A percentile compares a stretch with the other conserved stretches of the same genome.
Conservation (phyloP, 1,140 invertebrate species). For the Aleiodes sp. region DNA sequence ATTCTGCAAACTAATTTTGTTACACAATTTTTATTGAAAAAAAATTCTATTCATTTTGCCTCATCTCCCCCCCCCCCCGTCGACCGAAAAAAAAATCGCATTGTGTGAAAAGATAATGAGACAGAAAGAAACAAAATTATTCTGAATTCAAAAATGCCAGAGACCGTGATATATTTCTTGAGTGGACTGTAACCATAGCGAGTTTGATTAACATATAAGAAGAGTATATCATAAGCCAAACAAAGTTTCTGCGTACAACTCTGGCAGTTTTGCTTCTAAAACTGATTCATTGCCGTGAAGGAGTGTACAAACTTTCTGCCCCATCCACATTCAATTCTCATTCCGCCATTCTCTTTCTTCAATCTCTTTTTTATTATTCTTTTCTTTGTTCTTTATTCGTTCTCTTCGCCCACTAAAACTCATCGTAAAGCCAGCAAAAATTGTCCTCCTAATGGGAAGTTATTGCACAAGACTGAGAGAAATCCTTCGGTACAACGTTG, state of each 20-base stretch:
- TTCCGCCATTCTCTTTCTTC: slow-evolving; percentile 13
- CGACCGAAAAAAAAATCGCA: neutral
- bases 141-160: neutral
- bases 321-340: slow-evolving; percentile 5
- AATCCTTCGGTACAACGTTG: neutral
- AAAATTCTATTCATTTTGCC: too few relatives aligned
- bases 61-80: too few relatives aligned
- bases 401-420: slow-evolving; percentile 6
- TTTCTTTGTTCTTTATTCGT: neutral
- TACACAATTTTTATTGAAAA: too few relatives aligned
- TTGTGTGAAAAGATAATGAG: neutral
- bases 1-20: too few relatives aligned
- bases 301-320: slow-evolving; percentile 14
- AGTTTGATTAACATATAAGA: slow-evolving; percentile 33
- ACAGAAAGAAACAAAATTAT: neutral
- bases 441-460: slow-evolving; percentile 28
- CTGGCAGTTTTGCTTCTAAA: slow-evolving; percentile 25
- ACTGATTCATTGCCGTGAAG: slow-evolving; percentile 32
- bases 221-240: slow-evolving; percentile 29
- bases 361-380: neutral
- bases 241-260: slow-evolving; percentile 1
- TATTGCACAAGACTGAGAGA: slow-evolving; percentile 22
- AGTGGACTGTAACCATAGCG: slow-evolving; percentile 25
- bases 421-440: neutral
- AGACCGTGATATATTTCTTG: slow-evolving; percentile 1